Evolutionary conservation across 2,888 invertebrate species (phyloP).

Genomic region (Gasteruption jaculator): DNA sequence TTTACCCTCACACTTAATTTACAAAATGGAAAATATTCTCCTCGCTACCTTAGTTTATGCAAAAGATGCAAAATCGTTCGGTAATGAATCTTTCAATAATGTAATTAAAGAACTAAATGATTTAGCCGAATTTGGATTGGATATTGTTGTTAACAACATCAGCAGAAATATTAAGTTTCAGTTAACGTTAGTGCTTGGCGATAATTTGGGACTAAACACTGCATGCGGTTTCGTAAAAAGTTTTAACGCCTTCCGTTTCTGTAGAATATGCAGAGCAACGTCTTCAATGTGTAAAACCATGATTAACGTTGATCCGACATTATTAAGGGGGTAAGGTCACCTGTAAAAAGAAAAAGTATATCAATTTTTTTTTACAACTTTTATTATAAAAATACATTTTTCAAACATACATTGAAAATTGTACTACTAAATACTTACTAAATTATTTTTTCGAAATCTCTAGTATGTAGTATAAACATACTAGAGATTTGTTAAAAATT

Average conservation of each 20-base stretch:
- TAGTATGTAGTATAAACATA: too few relatives aligned
- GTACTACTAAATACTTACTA: too few relatives aligned
- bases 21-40: slow-evolving; percentile 1
- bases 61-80: background rate
- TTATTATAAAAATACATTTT: too few relatives aligned
- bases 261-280: background rate
- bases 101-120: background rate
- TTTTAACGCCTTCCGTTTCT: slow-evolving; percentile 3
- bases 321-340: too few relatives aligned
- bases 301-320: background rate
- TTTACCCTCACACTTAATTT: slow-evolving; percentile 2
- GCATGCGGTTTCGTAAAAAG: slow-evolving; percentile 6
- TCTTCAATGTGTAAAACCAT: background rate
- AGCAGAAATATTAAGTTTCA: background rate
- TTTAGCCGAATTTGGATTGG: background rate
- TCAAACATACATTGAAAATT: too few relatives aligned
- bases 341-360: too few relatives aligned
- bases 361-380: too few relatives aligned
- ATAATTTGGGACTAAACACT: slow-evolving; percentile 3
- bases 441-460: too few relatives aligned
- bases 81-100: background rate
- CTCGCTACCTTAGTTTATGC: background rate
- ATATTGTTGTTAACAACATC: background rate
- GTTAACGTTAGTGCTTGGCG: background rate
- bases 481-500: too few relatives aligned